These are phyloP conservation scores for Paelopatides confundens DNA, from an alignment of 53 echinoderm and acorn worm species.

Conservation along the genomic window DNA sequence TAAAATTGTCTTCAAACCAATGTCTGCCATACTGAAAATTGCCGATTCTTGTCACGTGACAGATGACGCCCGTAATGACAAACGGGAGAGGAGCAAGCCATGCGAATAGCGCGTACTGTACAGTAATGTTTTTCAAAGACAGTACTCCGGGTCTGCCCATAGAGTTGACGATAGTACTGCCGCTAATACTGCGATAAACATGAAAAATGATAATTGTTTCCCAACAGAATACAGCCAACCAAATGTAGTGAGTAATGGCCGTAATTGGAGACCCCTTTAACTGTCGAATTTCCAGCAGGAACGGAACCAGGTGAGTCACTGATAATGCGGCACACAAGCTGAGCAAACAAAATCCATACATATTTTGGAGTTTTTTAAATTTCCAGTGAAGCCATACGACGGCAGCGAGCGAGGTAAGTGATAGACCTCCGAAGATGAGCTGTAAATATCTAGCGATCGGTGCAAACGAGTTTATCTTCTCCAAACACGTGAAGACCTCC, in stretches of 20 bases:
- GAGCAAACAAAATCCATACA: constrained; percentile 29
- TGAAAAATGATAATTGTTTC: constrained; percentile 22
- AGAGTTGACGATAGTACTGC: background rate
- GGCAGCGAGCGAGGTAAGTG: background rate
- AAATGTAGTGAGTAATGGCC: background rate
- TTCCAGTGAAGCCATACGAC: constrained; percentile 23
- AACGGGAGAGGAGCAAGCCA: constrained; percentile 10
- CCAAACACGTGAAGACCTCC: background rate
- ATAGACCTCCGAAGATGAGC: background rate
- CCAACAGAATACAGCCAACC: constrained; percentile 21
- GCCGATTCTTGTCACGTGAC: background rate
- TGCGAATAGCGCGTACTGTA: background rate
- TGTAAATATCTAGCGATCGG: constrained; percentile 2
- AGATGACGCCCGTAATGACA: constrained; percentile 3
- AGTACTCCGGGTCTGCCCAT: background rate
- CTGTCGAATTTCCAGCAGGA: background rate
- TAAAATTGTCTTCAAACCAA: background rate
- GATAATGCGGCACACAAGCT: background rate
- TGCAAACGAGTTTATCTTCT: background rate
- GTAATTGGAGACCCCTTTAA: background rate
- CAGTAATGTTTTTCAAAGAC: background rate
- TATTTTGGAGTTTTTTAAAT: background rate
- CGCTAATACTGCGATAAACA: background rate
- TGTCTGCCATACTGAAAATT: constrained; percentile 10
- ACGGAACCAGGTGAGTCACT: background rate